Percentiles rank a stretch among this genome's conserved stretches.
phyloP scores from a whole-genome alignment of 2,113 vertebrate species.

The Chlorodrepanis virens region DNA sequence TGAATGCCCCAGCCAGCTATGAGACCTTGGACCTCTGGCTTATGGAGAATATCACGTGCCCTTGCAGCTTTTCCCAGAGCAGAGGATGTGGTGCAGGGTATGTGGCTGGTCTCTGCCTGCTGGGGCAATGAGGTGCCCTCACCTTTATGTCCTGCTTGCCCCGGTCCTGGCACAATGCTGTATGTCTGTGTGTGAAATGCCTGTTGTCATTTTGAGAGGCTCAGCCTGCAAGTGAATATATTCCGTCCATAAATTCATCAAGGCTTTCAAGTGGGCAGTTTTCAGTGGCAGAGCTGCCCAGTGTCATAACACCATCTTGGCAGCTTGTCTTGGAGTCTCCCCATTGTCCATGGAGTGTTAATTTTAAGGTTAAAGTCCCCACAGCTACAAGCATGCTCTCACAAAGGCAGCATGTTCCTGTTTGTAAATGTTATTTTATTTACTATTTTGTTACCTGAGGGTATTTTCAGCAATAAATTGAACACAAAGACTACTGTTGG shows the following conservation, averaged over 20 bases:
- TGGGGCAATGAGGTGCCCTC: neutral
- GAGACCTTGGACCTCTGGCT: neutral
- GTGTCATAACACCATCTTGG: neutral
- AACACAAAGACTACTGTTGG: neutral
- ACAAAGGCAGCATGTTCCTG: neutral
- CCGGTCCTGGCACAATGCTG: neutral
- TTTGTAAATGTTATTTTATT: neutral
- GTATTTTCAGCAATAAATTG: neutral
- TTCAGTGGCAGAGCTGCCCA: neutral
- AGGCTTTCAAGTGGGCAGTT: neutral
- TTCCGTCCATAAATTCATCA: neutral
- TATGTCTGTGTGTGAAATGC: neutral
- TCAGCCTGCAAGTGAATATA: neutral
- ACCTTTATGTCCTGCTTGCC: neutral
- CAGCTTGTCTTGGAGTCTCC: neutral
- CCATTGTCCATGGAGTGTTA: neutral
- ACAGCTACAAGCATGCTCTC: neutral
- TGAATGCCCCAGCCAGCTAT: neutral
- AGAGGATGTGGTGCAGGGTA: rapidly evolving
- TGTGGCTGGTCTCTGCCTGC: neutral
- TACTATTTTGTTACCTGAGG: neutral
- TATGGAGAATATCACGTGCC: rapidly evolving
- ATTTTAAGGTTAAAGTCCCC: neutral
- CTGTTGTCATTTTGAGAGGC: neutral
- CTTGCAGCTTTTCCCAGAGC: neutral